These are phyloP conservation scores for Malurus melanocephalus DNA, from an alignment of 2,113 vertebrate species.

Conservation along the genomic window DNA sequence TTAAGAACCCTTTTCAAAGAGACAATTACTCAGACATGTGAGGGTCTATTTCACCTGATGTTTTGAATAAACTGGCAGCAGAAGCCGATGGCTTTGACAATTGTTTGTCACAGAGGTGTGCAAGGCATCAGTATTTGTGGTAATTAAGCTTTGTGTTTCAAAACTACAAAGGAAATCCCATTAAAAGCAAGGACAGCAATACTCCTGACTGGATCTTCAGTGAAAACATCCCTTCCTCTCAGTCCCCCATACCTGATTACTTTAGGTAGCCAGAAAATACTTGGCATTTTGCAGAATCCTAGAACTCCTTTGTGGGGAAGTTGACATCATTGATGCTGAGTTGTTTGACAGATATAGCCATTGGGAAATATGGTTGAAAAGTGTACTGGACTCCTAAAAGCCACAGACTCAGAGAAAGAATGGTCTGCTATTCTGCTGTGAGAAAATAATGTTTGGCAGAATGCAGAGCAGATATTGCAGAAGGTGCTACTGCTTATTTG, in stretches of 20 bases:
- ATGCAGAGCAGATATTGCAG: neutral
- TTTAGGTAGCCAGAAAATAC: constrained; percentile 16
- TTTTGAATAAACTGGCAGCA: constrained; percentile 23
- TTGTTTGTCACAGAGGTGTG: constrained; percentile 40
- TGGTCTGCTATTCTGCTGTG: neutral
- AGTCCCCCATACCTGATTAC: neutral
- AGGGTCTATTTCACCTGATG: constrained; percentile 27
- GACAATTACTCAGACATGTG: constrained; percentile 27
- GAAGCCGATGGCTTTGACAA: neutral
- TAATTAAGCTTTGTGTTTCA: constrained; percentile 58
- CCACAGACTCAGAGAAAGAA: neutral
- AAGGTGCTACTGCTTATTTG: neutral
- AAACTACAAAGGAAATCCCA: constrained; percentile 36
- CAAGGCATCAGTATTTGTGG: constrained; percentile 6
- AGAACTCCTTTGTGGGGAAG: fast-evolving
- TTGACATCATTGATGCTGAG: neutral
- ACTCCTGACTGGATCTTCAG: neutral
- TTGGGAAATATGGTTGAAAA: neutral
- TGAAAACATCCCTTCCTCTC: neutral
- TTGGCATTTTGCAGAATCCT: constrained; percentile 22
- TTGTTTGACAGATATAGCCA: neutral
- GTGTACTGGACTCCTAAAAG: neutral
- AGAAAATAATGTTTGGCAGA: neutral
- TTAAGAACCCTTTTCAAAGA: constrained; percentile 37
- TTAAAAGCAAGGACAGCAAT: constrained; percentile 32